Evolutionary conservation across 2,888 invertebrate genomes (phyloP), one percentile per base, ranked within the genome.

Genomic region (Seira musarum): DNA sequence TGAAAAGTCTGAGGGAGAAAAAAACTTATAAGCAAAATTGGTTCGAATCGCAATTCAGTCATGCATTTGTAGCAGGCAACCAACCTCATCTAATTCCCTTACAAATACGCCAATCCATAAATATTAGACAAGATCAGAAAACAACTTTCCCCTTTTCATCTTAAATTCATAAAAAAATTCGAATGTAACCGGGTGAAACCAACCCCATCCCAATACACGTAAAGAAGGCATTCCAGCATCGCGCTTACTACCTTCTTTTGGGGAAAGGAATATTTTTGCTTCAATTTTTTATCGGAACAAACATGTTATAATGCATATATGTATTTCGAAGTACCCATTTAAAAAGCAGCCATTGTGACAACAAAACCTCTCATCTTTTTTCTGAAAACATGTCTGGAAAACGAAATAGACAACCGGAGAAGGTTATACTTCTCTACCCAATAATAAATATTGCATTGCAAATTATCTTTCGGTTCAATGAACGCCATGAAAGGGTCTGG

Each of bases 1-100:
- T 61, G 70, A 70, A 70, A 40, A 70, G 70, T 70, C 40, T 30
- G 19, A 19, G n/a, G 70, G n/a, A n/a, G n/a, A n/a, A n/a, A n/a
- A n/a, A 70, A 70, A 70, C 35, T 70, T 70, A 61, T 60, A 60
- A 61, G 60, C 60, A 30, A 61, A 61, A 57, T 57, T 53, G 60
- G 61, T 19, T 2, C 21, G 70, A 70, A 70, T 70, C 19, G 19
- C 70, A 70, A 70, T 70, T 35, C 35, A 60, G 21, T 70, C 61
- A 35, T 61, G 61, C 35, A 35, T 40, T 40, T 13, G 40, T 6
- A 40, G 40, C 40, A 13, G 6, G 40, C 40, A 40, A 40, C 40
- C 6, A 40, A 40, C 40, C 40, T 40, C 40, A 40, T 40, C 40
- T 40, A 40, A 40, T 40, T 40, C 13, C 40, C 13, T 40, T 40